Conservation (phyloP, 2,113 vertebrate species). For the Dicrurus megarhynchus region DNA sequence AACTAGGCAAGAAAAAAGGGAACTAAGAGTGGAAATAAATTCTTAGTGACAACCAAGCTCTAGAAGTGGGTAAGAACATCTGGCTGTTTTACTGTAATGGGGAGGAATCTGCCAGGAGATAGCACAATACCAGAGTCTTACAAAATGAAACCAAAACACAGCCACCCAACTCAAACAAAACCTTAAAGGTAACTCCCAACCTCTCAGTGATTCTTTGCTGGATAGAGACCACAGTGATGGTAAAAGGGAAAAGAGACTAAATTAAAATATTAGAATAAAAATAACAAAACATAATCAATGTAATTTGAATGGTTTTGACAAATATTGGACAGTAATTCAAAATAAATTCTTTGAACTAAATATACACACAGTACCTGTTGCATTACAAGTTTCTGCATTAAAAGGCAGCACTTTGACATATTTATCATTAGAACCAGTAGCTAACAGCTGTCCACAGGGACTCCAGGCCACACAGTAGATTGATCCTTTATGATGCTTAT, state of each 20-base stretch:
- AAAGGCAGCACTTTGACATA: conserved; percentile 97
- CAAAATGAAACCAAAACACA: neutral
- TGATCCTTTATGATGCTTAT: conserved; percentile 98
- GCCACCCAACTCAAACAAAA: neutral
- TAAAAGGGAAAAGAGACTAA: neutral
- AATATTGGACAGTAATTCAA: neutral
- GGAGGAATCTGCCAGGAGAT: neutral
- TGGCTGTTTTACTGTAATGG: neutral
- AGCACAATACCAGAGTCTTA: neutral
- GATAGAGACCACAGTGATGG: neutral
- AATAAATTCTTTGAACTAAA: neutral
- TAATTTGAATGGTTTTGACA: neutral
- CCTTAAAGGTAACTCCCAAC: neutral
- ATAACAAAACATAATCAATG: neutral
- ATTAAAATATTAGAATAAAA: neutral
- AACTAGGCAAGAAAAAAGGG: neutral
- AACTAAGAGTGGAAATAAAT: neutral
- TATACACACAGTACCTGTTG: conserved; percentile 81
- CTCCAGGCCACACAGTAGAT: conserved; percentile 99
- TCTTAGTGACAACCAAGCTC: neutral
- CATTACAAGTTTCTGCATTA: conserved; percentile 92
- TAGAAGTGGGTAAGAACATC: neutral
- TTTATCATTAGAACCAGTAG: conserved; percentile 98
- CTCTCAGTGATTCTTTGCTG: neutral
- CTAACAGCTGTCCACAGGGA: conserved; percentile 92